Percentiles rank a stretch among this genome's conserved stretches.
Conservation (phyloP, 2,113 vertebrate species). For the Carollia perspicillata region DNA sequence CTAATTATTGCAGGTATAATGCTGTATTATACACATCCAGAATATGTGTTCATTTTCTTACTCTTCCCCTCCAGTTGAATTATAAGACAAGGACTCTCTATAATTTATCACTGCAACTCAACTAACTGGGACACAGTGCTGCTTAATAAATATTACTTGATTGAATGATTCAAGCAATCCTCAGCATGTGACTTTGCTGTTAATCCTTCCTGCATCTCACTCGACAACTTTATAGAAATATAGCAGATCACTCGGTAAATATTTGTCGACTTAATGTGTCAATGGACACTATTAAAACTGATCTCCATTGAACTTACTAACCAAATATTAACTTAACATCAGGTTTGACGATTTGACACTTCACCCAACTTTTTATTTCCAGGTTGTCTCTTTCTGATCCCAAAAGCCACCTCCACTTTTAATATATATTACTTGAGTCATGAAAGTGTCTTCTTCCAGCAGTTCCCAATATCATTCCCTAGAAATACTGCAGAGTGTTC, state of each 20-base stretch:
- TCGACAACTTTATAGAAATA: slow-evolving; percentile 6
- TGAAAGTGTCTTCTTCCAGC: not conserved
- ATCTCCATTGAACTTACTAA: slow-evolving; percentile 18
- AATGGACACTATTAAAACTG: not conserved
- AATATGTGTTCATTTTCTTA: not conserved
- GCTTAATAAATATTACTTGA: not conserved
- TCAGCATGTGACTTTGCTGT: not conserved
- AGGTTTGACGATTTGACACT: not conserved
- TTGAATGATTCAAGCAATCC: not conserved
- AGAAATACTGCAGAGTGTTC: not conserved
- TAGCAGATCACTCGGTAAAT: not conserved
- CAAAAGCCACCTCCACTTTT: not conserved
- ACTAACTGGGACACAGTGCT: not conserved
- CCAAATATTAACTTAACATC: slow-evolving; percentile 21
- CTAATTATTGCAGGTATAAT: not conserved
- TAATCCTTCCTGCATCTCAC: not conserved
- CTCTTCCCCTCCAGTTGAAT: not conserved
- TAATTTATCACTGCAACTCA: not conserved
- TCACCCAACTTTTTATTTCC: not conserved
- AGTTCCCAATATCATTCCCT: not conserved
- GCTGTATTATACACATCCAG: not conserved
- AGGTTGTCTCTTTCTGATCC: not conserved
- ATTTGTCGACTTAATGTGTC: not conserved
- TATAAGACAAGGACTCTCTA: not conserved
- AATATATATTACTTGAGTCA: not conserved